Base-by-base conservation (phyloP, 2,113 vertebrate genomes). In the Myanophis thanlyinensis region DNA sequence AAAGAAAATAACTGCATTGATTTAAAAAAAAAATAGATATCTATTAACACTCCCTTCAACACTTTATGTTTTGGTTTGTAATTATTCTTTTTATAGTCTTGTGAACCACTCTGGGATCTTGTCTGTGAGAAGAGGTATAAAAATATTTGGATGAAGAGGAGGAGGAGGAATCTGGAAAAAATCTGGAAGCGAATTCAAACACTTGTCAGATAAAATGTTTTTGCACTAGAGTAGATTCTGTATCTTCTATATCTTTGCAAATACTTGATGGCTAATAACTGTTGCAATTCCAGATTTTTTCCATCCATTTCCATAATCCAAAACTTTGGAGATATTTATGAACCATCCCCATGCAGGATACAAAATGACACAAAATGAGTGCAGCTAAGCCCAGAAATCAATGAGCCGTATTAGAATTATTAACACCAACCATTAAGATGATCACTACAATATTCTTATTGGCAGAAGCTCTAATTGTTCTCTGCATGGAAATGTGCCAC, bases 151-250 rank as follows among this genome's bases (percentile, higher is more conserved):
- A 80, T 5, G 73, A 67, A 0, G 62, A n/a, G 9, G 23, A 80
- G 73, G 73, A 80, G 35, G 18, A 22, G 1, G 35, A 80, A 10
- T 0, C 1, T 25, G 6, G 22, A 88, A 88, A 89, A 25, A 59
- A 46, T 2, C 5, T 8, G 44, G 15, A 35, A 12, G 52, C 52
- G 6, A 4, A 7, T 5, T 1, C 5, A 89, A 53, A 54, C 0
- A 0, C 7, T 52, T 51, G 54, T 10, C 88, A 94, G 85, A 87
- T 48, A 87, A 87, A 87, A 87, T 7, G 27, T 27, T 27, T 48
- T 47, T 44, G 84, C 40, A 25, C 44, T 52, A 13, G 22, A 84
- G 5, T 3, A 12, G 5, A 7, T 62, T 52, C 15, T 62, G 0
- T 49, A 13, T 67, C 56, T 67, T 87, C 15, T 62, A 1, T 49